A percentile compares a stretch with the other conserved stretches of the same genome.
Evolutionary conservation across 2,888 invertebrate species (phyloP).

Genomic region (Drosophila testacea): DNA sequence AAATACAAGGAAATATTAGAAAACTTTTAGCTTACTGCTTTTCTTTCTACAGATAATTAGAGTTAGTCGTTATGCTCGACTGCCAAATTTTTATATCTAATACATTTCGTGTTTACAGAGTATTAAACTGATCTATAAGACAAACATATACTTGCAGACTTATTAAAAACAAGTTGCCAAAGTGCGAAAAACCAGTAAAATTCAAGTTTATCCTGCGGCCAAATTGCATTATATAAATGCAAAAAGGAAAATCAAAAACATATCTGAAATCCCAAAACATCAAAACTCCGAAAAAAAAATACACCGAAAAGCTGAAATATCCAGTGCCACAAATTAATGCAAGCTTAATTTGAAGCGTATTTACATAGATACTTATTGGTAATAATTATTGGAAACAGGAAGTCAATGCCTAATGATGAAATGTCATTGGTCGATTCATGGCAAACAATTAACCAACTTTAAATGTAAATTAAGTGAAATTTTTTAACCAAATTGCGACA

Average conservation of each 20-base stretch:
- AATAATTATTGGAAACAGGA: conserved; percentile 32
- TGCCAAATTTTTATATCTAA: too few species aligned
- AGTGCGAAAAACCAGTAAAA: conserved; percentile 56
- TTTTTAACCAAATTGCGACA: conserved; percentile 25
- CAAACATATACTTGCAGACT: conserved; percentile 33
- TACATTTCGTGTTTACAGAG: neutral
- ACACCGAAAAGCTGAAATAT: too few species aligned
- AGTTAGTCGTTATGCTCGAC: too few species aligned
- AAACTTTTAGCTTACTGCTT: neutral
- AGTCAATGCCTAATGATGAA: conserved; percentile 31
- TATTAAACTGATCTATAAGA: conserved; percentile 7
- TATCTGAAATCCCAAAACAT: neutral
- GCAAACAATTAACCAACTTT: conserved; percentile 53
- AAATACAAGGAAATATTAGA: neutral
- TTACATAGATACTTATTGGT: conserved; percentile 8
- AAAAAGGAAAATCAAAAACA: conserved; percentile 29
- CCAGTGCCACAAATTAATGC: conserved; percentile 53
- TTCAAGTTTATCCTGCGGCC: conserved; percentile 69
- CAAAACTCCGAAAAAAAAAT: conserved; percentile 26
- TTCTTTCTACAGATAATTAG: too few species aligned
- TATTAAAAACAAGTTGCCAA: conserved; percentile 50
- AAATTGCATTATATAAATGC: conserved; percentile 45
- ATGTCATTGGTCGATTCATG: conserved; percentile 28
- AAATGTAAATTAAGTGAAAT: conserved; percentile 61
- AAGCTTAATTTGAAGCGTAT: conserved; percentile 25